Conservation (phyloP, 2,113 vertebrate species). For the Eulemur rufifrons region DNA sequence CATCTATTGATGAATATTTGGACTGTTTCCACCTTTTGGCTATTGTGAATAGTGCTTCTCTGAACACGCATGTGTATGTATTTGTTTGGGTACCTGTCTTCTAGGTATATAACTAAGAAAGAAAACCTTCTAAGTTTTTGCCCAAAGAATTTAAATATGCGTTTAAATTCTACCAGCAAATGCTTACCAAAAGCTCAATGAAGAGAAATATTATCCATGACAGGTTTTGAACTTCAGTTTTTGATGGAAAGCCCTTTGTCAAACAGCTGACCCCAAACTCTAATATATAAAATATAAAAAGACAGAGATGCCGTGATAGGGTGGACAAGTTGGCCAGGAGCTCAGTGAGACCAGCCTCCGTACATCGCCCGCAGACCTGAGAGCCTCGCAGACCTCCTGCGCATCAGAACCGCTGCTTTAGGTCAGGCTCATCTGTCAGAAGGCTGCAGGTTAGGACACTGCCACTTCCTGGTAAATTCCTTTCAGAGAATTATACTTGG, state of each 20-base stretch:
- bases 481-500: not conserved
- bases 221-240: not conserved
- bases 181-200: slow-evolving; percentile 1
- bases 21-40: not conserved
- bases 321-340: not conserved
- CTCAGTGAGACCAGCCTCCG: not conserved
- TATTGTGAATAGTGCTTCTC: not conserved
- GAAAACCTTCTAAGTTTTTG: not conserved
- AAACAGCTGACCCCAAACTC: not conserved
- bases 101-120: not conserved
- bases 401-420: not conserved
- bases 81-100: not conserved
- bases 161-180: slow-evolving; percentile 36
- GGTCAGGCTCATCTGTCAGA: not conserved
- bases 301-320: not conserved
- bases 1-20: not conserved
- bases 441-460: not conserved
- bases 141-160: not conserved
- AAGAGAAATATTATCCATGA: slow-evolving; percentile 21
- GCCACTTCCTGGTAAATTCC: too few species aligned
- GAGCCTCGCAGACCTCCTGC: not conserved
- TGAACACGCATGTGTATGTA: not conserved
- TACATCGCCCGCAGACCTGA: fast-evolving
- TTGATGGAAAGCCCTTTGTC: slow-evolving; percentile 38
- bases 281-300: not conserved